Percentiles rank a stretch among this genome's conserved stretches.
Evolutionary conservation across 2,888 invertebrate species (phyloP).

Genomic region (Trachelus troglodyta): DNA sequence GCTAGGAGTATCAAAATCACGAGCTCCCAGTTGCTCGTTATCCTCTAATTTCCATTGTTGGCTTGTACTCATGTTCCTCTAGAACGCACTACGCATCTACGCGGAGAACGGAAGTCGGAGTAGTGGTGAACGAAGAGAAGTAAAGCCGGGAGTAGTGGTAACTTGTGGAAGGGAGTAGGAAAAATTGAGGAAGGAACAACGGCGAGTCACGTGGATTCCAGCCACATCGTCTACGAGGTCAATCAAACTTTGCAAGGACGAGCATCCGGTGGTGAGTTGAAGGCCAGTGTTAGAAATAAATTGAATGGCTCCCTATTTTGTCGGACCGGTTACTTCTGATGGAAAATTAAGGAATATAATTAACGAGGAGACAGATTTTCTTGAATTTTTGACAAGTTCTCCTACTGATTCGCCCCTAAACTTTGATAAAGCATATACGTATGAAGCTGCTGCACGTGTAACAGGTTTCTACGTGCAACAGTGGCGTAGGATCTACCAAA

Average conservation of each 20-base stretch:
- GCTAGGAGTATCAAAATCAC: background rate
- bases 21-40: too few relatives aligned
- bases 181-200: background rate
- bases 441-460: background rate
- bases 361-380: background rate
- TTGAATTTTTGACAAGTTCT: background rate
- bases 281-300: background rate
- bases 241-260: background rate
- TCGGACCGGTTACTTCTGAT: background rate
- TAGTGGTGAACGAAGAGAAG: background rate
- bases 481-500: background rate
- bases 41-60: background rate
- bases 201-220: background rate
- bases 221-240: background rate
- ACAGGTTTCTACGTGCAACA: background rate
- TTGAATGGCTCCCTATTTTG: background rate
- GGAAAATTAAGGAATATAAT: background rate
- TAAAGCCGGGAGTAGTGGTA: background rate
- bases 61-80: background rate
- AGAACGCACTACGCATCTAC: background rate
- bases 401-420: background rate
- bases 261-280: background rate
- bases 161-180: background rate
- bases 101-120: background rate
- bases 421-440: background rate